Conservation (phyloP, 2,797 vertebrate species). For the Tenualosa ilisha region DNA sequence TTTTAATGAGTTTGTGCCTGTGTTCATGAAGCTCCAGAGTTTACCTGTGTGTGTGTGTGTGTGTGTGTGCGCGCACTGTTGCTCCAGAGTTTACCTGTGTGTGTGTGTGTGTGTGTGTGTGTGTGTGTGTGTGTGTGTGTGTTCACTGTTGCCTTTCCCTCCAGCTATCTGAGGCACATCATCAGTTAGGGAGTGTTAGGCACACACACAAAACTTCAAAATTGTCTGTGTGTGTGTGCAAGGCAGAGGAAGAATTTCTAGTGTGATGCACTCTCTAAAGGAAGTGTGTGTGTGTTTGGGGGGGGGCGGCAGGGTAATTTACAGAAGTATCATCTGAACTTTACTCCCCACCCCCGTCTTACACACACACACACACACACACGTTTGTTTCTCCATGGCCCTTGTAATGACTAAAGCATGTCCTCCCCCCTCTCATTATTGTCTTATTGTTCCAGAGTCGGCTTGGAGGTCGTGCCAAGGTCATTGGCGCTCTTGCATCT, state of each 20-base stretch:
- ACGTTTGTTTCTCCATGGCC: not conserved
- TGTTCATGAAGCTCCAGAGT: constrained; percentile 1
- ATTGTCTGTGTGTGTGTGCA: constrained; percentile 14
- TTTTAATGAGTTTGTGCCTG: not conserved
- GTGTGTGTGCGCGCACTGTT: too few relatives aligned
- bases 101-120: too few relatives aligned
- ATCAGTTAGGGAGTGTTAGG: not conserved
- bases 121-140: too few relatives aligned
- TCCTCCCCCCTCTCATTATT: not conserved
- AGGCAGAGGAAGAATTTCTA: constrained; percentile 46
- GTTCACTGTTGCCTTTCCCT: not conserved
- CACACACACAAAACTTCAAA: not conserved
- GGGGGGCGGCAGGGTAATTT: constrained; percentile 33
- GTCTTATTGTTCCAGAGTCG: not conserved
- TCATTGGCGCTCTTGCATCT: not conserved
- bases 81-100: too few relatives aligned
- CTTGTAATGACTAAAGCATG: not conserved
- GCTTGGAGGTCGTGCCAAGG: not conserved
- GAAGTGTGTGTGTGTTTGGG: too few relatives aligned
- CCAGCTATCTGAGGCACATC: not conserved
- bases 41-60: too few relatives aligned
- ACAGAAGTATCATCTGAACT: constrained; percentile 39
- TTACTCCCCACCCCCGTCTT: not conserved
- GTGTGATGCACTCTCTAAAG: constrained; percentile 53
- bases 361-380: not conserved